Percentiles rank a stretch among this genome's conserved stretches.
Conservation (phyloP, 1,140 invertebrate species). For the Trichogramma pretiosum region DNA sequence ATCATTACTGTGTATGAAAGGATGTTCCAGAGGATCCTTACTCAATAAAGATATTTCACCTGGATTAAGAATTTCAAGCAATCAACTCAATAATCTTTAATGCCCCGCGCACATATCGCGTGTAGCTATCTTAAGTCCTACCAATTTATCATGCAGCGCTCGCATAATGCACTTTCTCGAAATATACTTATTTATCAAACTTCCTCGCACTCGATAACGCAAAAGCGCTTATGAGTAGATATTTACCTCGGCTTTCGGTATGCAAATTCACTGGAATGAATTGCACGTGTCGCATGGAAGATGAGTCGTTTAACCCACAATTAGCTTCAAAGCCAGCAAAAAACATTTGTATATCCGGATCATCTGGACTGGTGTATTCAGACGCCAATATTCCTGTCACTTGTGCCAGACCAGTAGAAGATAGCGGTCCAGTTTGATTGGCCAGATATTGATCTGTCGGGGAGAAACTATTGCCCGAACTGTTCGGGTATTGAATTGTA, state of each 20-base stretch:
- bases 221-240: too few species aligned
- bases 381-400: conserved; percentile 53
- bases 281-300: conserved; percentile 26
- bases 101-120: too few species aligned
- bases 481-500: conserved; percentile 4
- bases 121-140: too few species aligned
- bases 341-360: conserved; percentile 43
- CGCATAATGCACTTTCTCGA: too few species aligned
- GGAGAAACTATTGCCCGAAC: conserved; percentile 1
- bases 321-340: conserved; percentile 39
- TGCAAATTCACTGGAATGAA: conserved; percentile 59
- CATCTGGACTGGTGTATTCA: conserved; percentile 43
- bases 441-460: conserved; percentile 23
- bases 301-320: conserved; percentile 28
- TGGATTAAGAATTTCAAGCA: too few species aligned
- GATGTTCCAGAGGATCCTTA: conserved; percentile 47
- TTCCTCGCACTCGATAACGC: too few species aligned
- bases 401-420: conserved; percentile 59
- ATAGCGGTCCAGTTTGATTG: conserved; percentile 65
- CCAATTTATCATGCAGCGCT: too few species aligned
- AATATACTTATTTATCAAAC: too few species aligned
- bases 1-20: conserved; percentile 54
- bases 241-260: conserved; percentile 71
- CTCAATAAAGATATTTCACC: conserved; percentile 47
- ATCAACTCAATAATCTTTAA: background rate